Evolutionary conservation across 2,888 invertebrate genomes (phyloP).

Genomic region (Drosophila kanekoi): DNA sequence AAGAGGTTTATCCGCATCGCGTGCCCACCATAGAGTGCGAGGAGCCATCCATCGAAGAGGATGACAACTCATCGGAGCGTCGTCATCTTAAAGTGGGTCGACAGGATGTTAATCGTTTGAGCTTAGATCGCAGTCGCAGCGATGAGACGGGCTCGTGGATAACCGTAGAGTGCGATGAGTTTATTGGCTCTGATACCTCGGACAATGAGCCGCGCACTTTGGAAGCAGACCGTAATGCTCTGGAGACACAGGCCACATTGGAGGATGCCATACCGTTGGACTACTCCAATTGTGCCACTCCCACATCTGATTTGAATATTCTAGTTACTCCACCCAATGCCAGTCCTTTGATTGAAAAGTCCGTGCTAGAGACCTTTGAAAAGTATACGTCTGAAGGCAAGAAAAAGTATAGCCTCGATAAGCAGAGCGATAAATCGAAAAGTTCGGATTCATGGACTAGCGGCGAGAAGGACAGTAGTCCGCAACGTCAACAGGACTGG

Average conservation of each 20-base stretch:
- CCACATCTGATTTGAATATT: slow-evolving; percentile 85
- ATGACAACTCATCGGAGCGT: slow-evolving; percentile 82
- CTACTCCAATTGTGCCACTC: slow-evolving; percentile 85
- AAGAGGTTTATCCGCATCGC: slow-evolving; percentile 80
- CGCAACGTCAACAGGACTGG: slow-evolving; percentile 86
- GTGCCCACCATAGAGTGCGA: slow-evolving; percentile 85
- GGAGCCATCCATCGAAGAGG: slow-evolving; percentile 84
- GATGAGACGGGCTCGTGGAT: slow-evolving; percentile 90
- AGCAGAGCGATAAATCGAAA: slow-evolving; percentile 87
- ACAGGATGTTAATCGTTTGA: slow-evolving; percentile 81
- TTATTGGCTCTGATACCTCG: slow-evolving; percentile 88
- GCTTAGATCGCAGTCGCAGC: slow-evolving; percentile 87
- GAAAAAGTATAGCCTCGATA: slow-evolving; percentile 87
- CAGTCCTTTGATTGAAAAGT: slow-evolving; percentile 87
- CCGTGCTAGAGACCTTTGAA: slow-evolving; percentile 81
- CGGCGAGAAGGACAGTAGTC: slow-evolving; percentile 90
- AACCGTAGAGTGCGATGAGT: slow-evolving; percentile 89
- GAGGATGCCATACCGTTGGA: slow-evolving; percentile 87
- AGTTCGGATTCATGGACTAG: slow-evolving; percentile 94
- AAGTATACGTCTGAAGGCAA: slow-evolving; percentile 85
- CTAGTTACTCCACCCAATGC: slow-evolving; percentile 88
- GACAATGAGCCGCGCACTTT: slow-evolving; percentile 85
- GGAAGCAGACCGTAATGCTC: slow-evolving; percentile 83
- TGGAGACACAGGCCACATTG: slow-evolving; percentile 87
- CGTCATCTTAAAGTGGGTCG: slow-evolving; percentile 82